Percentiles rank a stretch among this genome's conserved stretches.
These are phyloP conservation scores for Octonoba sinensis DNA, from an alignment of 2,888 invertebrate genomes.

Conservation along the genomic window DNA sequence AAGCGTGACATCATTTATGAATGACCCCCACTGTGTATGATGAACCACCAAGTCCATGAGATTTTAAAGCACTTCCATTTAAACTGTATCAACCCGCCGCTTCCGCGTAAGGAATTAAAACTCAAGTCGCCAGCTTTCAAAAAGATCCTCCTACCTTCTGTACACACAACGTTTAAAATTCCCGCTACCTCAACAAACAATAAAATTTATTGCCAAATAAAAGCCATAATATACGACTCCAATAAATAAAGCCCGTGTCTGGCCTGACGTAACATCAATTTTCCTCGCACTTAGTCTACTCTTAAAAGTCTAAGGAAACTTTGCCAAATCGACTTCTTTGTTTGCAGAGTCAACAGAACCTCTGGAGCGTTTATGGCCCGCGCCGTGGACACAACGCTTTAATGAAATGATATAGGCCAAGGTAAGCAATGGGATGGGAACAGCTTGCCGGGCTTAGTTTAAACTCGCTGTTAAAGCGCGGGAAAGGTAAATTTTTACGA, in stretches of 20 bases:
- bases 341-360: slow-evolving; percentile 55
- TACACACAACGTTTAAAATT: slow-evolving; percentile 50
- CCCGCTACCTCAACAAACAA: slow-evolving; percentile 56
- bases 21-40: too few relatives aligned
- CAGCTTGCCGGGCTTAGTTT: slow-evolving; percentile 1
- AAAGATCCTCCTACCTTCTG: not conserved
- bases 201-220: slow-evolving; percentile 63
- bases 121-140: slow-evolving; percentile 7
- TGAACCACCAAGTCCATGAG: too few relatives aligned
- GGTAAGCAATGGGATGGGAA: slow-evolving; percentile 17
- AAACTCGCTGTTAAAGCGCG: slow-evolving; percentile 19
- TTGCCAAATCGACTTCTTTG: slow-evolving; percentile 45
- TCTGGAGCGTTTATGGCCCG: slow-evolving; percentile 41
- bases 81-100: too few relatives aligned
- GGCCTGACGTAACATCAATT: slow-evolving; percentile 54
- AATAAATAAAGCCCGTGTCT: slow-evolving; percentile 59
- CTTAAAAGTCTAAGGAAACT: slow-evolving; percentile 23
- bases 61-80: too few relatives aligned
- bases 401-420: slow-evolving; percentile 38
- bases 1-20: too few relatives aligned
- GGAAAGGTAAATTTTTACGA: slow-evolving; percentile 41
- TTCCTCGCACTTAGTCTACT: slow-evolving; percentile 39
- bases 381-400: slow-evolving; percentile 19
- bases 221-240: slow-evolving; percentile 60
- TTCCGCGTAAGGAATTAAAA: not conserved